Evolutionary conservation across 2,888 invertebrate species (phyloP).

Genomic region (Hanleya hanleyi): DNA sequence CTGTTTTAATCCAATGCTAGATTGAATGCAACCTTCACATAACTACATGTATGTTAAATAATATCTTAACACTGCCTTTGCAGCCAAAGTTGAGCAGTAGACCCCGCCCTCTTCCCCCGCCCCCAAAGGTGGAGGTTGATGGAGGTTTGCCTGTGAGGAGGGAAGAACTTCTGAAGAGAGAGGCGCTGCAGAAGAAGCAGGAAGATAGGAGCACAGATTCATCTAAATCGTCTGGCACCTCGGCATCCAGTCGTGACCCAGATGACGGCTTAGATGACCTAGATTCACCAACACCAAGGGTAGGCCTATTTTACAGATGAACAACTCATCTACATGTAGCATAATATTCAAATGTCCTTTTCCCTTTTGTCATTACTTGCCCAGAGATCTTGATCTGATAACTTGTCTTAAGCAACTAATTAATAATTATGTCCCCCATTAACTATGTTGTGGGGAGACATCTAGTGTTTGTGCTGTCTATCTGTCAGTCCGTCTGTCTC

Average conservation of each 20-base stretch:
- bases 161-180: constrained; percentile 7
- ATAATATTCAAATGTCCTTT: too few species aligned
- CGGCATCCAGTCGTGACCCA: constrained; percentile 44
- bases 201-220: constrained; percentile 26
- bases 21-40: too few species aligned
- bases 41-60: too few species aligned
- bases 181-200: constrained; percentile 35
- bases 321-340: neutral
- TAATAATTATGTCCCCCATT: too few species aligned
- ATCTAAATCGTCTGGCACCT: constrained; percentile 56
- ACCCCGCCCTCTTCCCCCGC: constrained; percentile 62
- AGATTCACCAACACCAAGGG: constrained; percentile 57
- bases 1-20: too few species aligned
- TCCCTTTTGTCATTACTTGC: too few species aligned
- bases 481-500: too few species aligned
- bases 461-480: too few species aligned
- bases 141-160: constrained; percentile 56
- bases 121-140: constrained; percentile 52
- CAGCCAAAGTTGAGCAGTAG: constrained; percentile 59
- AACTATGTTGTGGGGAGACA: too few species aligned
- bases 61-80: constrained; percentile 13
- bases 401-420: too few species aligned
- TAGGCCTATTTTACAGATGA: constrained; percentile 19
- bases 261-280: constrained; percentile 47
- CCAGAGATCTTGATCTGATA: too few species aligned